A percentile compares a stretch with the other conserved stretches of the same genome.
phyloP scores from a whole-genome alignment of 2,797 vertebrate species.

The Amblyraja radiata region DNA sequence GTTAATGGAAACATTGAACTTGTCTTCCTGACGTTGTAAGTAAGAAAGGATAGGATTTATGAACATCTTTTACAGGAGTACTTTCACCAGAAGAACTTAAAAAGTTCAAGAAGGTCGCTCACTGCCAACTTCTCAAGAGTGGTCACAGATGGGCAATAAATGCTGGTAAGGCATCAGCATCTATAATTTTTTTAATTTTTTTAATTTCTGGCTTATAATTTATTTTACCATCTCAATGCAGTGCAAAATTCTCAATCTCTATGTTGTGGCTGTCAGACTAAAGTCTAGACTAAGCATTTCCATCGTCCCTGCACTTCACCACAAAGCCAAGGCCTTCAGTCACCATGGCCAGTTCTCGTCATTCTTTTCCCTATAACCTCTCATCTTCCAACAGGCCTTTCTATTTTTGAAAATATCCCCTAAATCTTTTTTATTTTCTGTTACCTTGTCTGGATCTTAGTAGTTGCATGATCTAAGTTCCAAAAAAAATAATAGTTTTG shows the following conservation, averaged over 20 bases:
- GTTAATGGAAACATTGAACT: neutral
- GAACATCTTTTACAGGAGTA: neutral
- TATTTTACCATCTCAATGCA: neutral
- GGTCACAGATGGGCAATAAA: too few species aligned
- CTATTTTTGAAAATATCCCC: neutral
- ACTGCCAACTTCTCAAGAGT: too few species aligned
- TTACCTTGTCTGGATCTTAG: too few species aligned
- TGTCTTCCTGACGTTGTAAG: neutral
- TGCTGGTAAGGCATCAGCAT: too few species aligned
- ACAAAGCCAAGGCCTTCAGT: neutral
- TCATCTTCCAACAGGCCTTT: neutral
- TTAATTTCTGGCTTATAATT: neutral
- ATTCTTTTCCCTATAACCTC: neutral
- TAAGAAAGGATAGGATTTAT: neutral
- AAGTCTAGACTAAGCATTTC: neutral
- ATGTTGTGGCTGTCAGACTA: neutral
- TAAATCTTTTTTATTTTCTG: neutral
- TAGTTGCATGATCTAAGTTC: too few species aligned
- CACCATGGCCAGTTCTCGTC: neutral
- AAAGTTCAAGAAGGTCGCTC: too few species aligned
- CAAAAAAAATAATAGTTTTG: too few species aligned
- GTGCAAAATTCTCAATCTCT: neutral
- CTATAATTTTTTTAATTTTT: too few species aligned
- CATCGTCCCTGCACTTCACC: neutral
- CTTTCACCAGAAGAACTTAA: too few species aligned